Evolutionary conservation across 2,888 invertebrate genomes (phyloP).

Genomic region (Nipponacmea schrenckii): DNA sequence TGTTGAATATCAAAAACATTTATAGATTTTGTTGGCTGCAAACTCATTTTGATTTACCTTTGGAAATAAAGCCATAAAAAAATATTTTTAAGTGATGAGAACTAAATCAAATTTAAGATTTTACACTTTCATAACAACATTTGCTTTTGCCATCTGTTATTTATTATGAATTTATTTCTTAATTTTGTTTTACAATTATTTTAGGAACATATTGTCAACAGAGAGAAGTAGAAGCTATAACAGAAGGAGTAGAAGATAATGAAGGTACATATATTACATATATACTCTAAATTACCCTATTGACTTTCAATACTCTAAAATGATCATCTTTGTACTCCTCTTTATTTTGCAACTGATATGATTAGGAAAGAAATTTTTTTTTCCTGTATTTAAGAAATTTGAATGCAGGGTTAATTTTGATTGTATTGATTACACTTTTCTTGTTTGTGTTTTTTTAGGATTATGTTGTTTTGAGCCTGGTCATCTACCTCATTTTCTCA

Average conservation of each 20-base stretch:
- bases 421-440: too few species aligned
- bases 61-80: too few species aligned
- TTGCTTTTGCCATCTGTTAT: not conserved
- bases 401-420: too few species aligned
- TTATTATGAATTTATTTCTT: too few species aligned
- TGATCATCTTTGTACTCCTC: too few species aligned
- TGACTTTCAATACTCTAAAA: not conserved
- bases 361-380: too few species aligned
- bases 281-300: not conserved
- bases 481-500: constrained; percentile 86
- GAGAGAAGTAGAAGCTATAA: constrained; percentile 93
- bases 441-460: constrained; percentile 67
- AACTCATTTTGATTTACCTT: too few species aligned
- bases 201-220: constrained; percentile 97
- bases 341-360: too few species aligned
- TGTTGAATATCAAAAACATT: not conserved
- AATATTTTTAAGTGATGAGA: too few species aligned
- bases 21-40: not conserved
- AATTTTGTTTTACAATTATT: constrained; percentile 12
- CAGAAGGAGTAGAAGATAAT: constrained; percentile 95
- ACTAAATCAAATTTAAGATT: not conserved
- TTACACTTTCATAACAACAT: not conserved
- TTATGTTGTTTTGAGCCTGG: constrained; percentile 94
- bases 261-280: constrained; percentile 74
- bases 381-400: too few species aligned